Evolutionary conservation across 2,113 vertebrate species (phyloP).

Genomic region (Zonotrichia leucophrys): DNA sequence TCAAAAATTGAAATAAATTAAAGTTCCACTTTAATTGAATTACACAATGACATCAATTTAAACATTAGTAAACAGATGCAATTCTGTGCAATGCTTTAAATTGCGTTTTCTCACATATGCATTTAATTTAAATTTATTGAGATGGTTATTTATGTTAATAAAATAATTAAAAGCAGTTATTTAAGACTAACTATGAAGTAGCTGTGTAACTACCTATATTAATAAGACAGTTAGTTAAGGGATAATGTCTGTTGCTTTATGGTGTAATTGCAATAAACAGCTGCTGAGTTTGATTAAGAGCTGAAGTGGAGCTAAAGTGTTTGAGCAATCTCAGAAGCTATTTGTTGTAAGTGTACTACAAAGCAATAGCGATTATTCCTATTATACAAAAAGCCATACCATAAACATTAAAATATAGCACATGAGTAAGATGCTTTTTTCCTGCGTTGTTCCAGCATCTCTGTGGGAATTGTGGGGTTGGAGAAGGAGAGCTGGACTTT

Average conservation of each 20-base stretch:
- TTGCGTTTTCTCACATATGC: constrained; percentile 43
- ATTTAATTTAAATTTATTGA: constrained; percentile 74
- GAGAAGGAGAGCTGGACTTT: not conserved
- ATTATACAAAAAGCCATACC: constrained; percentile 47
- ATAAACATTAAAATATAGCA: constrained; percentile 37
- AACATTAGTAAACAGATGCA: constrained; percentile 66
- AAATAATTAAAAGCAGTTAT: constrained; percentile 76
- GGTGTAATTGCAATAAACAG: constrained; percentile 75
- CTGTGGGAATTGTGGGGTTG: not conserved
- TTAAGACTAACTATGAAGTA: constrained; percentile 74
- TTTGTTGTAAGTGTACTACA: constrained; percentile 60
- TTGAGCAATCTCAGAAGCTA: constrained; percentile 65
- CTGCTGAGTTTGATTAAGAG: constrained; percentile 76
- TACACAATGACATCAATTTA: constrained; percentile 49
- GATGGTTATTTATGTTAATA: constrained; percentile 74
- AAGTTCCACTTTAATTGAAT: constrained; percentile 46
- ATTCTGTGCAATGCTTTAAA: constrained; percentile 66
- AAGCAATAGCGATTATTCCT: constrained; percentile 59
- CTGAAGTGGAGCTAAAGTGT: constrained; percentile 71
- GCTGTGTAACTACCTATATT: constrained; percentile 75
- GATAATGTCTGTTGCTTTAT: constrained; percentile 73
- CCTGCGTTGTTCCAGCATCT: not conserved
- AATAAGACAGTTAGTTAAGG: constrained; percentile 75
- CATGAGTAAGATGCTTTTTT: not conserved
- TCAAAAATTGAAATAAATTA: constrained; percentile 31